These are phyloP conservation scores for Athalia rosae DNA, from an alignment of 2,888 invertebrate genomes.

Conservation along the genomic window DNA sequence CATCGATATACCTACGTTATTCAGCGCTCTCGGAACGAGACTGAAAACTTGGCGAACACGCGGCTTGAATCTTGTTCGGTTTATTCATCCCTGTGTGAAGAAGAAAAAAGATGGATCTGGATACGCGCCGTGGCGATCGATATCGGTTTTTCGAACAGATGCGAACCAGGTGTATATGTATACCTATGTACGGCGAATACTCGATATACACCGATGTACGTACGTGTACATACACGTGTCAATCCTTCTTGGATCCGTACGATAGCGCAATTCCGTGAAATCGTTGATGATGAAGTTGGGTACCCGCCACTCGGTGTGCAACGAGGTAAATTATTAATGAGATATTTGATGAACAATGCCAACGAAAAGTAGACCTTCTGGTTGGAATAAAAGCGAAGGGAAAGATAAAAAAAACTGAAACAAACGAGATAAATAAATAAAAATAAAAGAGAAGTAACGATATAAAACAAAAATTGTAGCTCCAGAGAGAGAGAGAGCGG, in stretches of 20 bases:
- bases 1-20: conserved; percentile 15
- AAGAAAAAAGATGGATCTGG: conserved; percentile 9
- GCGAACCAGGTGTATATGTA: conserved; percentile 1
- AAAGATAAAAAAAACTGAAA: too few species aligned
- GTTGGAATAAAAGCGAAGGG: too few species aligned
- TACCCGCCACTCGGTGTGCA: not conserved
- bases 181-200: not conserved
- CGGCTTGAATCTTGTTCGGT: not conserved
- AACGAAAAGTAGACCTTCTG: not conserved
- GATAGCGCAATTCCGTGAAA: not conserved
- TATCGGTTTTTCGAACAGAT: conserved; percentile 6
- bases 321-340: conserved; percentile 32
- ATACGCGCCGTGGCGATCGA: conserved; percentile 12
- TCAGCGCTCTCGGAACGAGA: conserved; percentile 24
- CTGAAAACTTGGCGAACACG: conserved; percentile 9
- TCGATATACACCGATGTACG: too few species aligned
- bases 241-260: too few species aligned
- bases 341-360: not conserved
- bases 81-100: not conserved
- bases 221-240: too few species aligned
- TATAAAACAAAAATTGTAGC: not conserved
- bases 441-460: not conserved
- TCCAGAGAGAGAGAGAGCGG: not conserved
- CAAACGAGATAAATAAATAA: not conserved
- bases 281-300: conserved; percentile 12